Base-by-base conservation (phyloP, 2,113 vertebrate genomes). In the Tachuris rubrigastra region DNA sequence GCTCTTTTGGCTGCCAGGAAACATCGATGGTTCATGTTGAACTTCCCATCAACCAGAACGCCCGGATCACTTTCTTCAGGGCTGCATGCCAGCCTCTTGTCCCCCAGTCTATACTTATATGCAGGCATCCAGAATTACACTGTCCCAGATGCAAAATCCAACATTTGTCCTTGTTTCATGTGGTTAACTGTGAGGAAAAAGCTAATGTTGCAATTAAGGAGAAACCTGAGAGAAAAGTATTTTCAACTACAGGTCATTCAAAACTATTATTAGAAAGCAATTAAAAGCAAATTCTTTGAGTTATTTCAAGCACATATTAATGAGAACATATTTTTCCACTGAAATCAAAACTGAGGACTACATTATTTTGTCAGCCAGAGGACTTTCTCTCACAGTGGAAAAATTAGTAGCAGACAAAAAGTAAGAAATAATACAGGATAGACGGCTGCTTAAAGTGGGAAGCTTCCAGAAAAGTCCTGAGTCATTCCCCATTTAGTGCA, bases 211-310 rank as follows among this genome's bases (percentile, higher is more conserved):
- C 14, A 90, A 62, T 87, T 79, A 85, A 93, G 65, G 14, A 88
- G 52, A 90, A 93, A 93, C 35, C 9, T 37, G 20, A 62, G 14
- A 80, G 10, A 84, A 72, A 69, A 62, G 20, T 21, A 13, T 72
- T 89, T 96, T 81, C 68, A 85, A 44, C 59, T 89, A 78, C 15
- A 46, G 25, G 14, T 85, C 46, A 50, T 44, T 21, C 35, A 50
- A 89, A 63, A 14, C 28, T 85, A 23, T 93, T 85, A 76, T 81
- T 93, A 84, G 23, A 33, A 62, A 96, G 79, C 20, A 89, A 94
- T 76, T 82, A 44, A 87, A 84, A 87, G 22, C 8, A 84, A 90
- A 56, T 81, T 46, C 12, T 86, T 78, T 35, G 42, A 68, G 71
- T 62, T 76, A 76, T 66, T 95, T 85, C 24, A 94, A 73, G 37